phyloP scores from a whole-genome alignment of 2,797 vertebrate genomes.

The Serranus cabrilla region DNA sequence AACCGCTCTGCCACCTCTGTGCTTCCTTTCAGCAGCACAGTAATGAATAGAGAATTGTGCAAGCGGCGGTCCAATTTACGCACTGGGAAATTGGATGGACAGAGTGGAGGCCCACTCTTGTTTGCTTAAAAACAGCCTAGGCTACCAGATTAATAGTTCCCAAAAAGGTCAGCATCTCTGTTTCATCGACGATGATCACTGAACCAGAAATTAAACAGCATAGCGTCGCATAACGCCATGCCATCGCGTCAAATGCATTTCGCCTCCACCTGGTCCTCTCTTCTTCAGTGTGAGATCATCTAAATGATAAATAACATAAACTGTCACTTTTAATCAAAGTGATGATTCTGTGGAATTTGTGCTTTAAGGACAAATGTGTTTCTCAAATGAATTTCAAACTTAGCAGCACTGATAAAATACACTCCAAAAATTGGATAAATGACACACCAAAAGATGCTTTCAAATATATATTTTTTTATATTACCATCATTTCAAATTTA shows the following conservation, averaged over 20 bases:
- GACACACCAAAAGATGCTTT: neutral
- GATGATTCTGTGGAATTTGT: neutral
- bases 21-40: slow-evolving; percentile 92
- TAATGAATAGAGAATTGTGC: slow-evolving; percentile 98
- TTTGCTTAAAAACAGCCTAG: slow-evolving; percentile 94
- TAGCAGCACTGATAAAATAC: slow-evolving; percentile 1
- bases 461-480: neutral
- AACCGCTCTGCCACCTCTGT: slow-evolving; percentile 90
- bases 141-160: slow-evolving; percentile 91
- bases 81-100: slow-evolving; percentile 93
- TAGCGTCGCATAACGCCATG: slow-evolving; percentile 57
- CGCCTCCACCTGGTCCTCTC: slow-evolving; percentile 10
- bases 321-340: neutral
- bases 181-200: slow-evolving; percentile 85
- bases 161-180: slow-evolving; percentile 93
- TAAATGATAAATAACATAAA: slow-evolving; percentile 7
- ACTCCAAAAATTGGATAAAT: slow-evolving; percentile 1
- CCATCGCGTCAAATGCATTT: slow-evolving; percentile 62
- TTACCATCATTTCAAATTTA: slow-evolving; percentile 20
- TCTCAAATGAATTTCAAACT: slow-evolving; percentile 5
- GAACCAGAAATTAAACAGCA: slow-evolving; percentile 87
- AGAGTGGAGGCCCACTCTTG: slow-evolving; percentile 88
- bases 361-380: neutral
- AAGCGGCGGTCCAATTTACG: slow-evolving; percentile 94
- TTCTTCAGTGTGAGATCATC: slow-evolving; percentile 19